Percentiles rank a stretch among this genome's conserved stretches.
These are phyloP conservation scores for Notoglanidium macrostoma DNA, from an alignment of 2,797 vertebrate species.

Conservation along the genomic window DNA sequence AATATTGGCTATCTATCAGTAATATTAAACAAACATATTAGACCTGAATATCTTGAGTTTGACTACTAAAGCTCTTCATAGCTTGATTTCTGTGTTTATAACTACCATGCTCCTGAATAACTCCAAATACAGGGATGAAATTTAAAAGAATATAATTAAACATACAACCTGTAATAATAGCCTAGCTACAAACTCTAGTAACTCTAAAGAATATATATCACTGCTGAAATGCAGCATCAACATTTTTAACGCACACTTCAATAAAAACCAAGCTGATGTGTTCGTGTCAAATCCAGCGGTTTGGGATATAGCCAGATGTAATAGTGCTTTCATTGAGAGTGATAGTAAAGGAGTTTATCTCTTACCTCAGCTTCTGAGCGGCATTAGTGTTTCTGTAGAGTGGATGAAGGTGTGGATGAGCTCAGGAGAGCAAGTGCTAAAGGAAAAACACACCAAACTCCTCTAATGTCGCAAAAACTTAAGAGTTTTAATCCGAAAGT, in stretches of 20 bases:
- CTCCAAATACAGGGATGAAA: neutral
- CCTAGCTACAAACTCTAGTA: neutral
- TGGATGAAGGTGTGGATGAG: neutral
- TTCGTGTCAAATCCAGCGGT: neutral
- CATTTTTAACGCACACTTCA: neutral
- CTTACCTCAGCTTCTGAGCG: conserved; percentile 19
- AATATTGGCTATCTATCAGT: neutral
- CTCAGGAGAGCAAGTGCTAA: neutral
- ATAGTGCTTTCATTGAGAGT: neutral
- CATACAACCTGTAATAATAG: neutral
- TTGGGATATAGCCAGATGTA: neutral
- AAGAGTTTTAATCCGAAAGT: neutral
- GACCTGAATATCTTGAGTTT: neutral
- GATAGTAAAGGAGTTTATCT: neutral
- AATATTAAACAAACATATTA: neutral
- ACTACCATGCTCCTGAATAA: neutral
- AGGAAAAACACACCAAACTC: neutral
- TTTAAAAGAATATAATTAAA: neutral
- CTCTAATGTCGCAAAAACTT: neutral
- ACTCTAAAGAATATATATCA: neutral
- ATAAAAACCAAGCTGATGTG: neutral
- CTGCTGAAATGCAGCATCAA: neutral
- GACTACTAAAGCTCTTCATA: neutral
- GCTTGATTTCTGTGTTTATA: neutral
- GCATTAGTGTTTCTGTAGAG: conserved; percentile 14